Base-by-base conservation (phyloP, 2,797 vertebrate genomes). In the Sebastes vulpes region DNA sequence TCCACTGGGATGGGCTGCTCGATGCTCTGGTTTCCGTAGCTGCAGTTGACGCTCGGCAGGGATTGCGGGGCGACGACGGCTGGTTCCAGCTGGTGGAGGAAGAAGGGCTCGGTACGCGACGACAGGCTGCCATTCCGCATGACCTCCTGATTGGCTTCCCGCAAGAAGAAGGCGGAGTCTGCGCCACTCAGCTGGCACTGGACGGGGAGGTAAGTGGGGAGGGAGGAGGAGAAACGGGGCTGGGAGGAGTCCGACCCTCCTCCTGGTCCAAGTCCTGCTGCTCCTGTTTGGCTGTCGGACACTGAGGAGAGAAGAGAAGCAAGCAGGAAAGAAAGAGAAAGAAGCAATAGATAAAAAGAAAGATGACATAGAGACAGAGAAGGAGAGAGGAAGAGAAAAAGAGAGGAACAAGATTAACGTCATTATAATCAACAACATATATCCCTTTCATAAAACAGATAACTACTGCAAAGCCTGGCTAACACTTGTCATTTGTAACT, bases 111-210 rank as follows among this genome's bases (percentile, higher is more conserved):
- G 0, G 92, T 96, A 18, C 98, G 96, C 0, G 97, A 94, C 77
- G 97, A 97, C 82, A 99, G 94, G 91, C 98, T 99, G 89, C 97
- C 95, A 21, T 99, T 99, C 57, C 97, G 96, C 94, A 97, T 98
- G 52, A 98, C 96, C 81, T 99, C 98, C 95, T 98, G 98, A 91
- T 97, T 96, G 90, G 97, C 96, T 86, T 98, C 98, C 53, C 97
- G 97, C 38, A 99, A 95, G 89, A 99, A 98, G 95, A 98, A 99
- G 85, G 96, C 96, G 8, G 96, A 91, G 46, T 98, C 97, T 0
- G 97, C 95, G 0, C 96, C 95, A 23, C 90, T 95, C 31, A 99
- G 65, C 64, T 95, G 97, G 80, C 97, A 96, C 75, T 95, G 96
- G 0, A 96, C 95, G 0, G 98, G 98, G 48, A 99, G 97, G 79